Base-by-base conservation (phyloP, 2,797 vertebrate genomes). In the Tamandua tetradactyla region DNA sequence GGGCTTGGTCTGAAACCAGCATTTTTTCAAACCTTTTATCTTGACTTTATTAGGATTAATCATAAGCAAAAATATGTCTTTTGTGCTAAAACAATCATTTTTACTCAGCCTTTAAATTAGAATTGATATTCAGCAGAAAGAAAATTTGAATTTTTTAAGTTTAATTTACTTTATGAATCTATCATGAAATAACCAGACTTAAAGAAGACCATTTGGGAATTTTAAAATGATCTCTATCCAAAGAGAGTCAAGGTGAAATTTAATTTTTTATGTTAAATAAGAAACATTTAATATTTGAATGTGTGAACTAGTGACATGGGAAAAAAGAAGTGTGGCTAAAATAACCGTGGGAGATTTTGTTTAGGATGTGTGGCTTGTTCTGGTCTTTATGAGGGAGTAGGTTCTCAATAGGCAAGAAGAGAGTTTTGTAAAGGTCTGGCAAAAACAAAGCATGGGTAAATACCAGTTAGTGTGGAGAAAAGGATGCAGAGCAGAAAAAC, bases 71-170 rank as follows among this genome's bases (percentile, higher is more conserved):
- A 44, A 11, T 52, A n/a, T 71, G 23, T 82, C 61, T 71, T 59
- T 64, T 66, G 27, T 69, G 11, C 18, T n/a, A 76, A 76, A 49
- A n/a, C 23, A 64, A 55, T 84, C 75, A 69, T 47, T 92, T 88
- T 79, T 52, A 35, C 71, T 71, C n/a, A 37, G 12, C 11, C 85
- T 75, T 89, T 72, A 71, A 75, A 52, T 71, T 7, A 87, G 55
- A 74, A 55, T 5, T 57, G 30, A 49, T 85, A 69, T 64, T 75
- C 87, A 62, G 40, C 15, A 35, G 64, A 55, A 88, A 17, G 32
- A 8, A 74, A 62, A 40, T 15, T 37, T 66, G 23, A n/a, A n/a
- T 5, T 78, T 55, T 47, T 74, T 89, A 52, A 62, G n/a, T 52
- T 66, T 68, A 57, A 55, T 32, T 57, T 42, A 57, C 47, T 86